Evolutionary conservation across 2,888 invertebrate genomes (phyloP).

Genomic region (Sclerodermus sp.): DNA sequence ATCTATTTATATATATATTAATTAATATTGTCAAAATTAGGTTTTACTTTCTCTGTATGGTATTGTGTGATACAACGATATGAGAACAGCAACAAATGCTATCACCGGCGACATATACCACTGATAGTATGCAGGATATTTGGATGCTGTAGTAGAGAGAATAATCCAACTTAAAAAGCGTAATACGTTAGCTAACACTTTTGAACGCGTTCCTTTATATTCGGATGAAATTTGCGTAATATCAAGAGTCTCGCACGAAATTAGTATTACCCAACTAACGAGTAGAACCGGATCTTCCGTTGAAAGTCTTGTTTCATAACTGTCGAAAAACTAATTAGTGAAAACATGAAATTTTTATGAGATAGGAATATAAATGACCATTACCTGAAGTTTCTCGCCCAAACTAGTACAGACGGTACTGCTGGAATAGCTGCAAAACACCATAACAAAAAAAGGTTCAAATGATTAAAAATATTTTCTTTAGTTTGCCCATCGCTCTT

Average conservation of each 20-base stretch:
- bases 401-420: conserved; percentile 73
- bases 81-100: conserved; percentile 28
- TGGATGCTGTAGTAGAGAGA: conserved; percentile 35
- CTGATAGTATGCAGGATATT: conserved; percentile 42
- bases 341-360: background rate
- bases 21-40: background rate
- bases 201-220: conserved; percentile 21
- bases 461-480: conserved; percentile 69
- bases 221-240: conserved; percentile 37
- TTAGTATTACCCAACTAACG: conserved; percentile 45
- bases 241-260: conserved; percentile 41
- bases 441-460: conserved; percentile 73
- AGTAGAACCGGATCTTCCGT: conserved; percentile 47
- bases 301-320: conserved; percentile 41
- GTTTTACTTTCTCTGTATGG: conserved; percentile 3
- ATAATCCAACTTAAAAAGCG: conserved; percentile 44
- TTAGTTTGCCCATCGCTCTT: conserved; percentile 19
- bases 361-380: background rate
- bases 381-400: conserved; percentile 80
- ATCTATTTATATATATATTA: no score
- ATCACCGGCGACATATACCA: conserved; percentile 47
- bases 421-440: conserved; percentile 68
- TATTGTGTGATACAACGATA: conserved; percentile 35
- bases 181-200: conserved; percentile 36
- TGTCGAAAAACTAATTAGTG: conserved; percentile 23